Conservation (phyloP, 2,797 vertebrate genomes). For the Pseudochirops cupreus region DNA sequence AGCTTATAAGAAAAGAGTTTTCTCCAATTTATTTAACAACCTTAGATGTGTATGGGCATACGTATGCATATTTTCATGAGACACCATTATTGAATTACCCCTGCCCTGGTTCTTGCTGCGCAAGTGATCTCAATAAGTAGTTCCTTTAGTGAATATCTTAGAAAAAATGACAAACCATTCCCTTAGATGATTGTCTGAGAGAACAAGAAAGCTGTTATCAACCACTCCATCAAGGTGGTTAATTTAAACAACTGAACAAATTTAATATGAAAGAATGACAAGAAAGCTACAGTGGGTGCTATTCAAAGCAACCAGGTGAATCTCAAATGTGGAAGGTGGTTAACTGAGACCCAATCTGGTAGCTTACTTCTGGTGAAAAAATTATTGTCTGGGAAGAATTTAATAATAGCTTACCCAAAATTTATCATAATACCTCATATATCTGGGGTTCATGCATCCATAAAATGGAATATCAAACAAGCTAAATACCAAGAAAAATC, state of each 20-base stretch:
- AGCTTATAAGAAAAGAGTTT: not conserved
- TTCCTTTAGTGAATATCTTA: not conserved
- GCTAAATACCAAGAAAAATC: not conserved
- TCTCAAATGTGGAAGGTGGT: not conserved
- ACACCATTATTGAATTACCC: not conserved
- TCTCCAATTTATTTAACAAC: not conserved
- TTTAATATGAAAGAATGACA: not conserved
- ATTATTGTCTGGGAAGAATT: not conserved
- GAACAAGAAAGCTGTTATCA: not conserved
- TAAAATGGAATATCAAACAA: not conserved
- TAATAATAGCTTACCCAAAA: not conserved
- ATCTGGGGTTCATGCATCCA: not conserved
- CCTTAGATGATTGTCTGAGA: not conserved
- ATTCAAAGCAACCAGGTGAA: not conserved
- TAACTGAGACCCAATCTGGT: not conserved
- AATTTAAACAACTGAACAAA: constrained; percentile 1
- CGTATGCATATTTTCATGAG: not conserved
- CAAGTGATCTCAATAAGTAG: not conserved
- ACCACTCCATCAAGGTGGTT: not conserved
- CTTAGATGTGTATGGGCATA: not conserved
- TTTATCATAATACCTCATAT: not conserved
- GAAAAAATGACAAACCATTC: not conserved
- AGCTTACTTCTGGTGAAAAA: not conserved
- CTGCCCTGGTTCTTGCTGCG: not conserved
- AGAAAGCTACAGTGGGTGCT: not conserved